A percentile compares a stretch with the other conserved stretches of the same genome.
Evolutionary conservation across 2,888 invertebrate species (phyloP).

Genomic region (Eutolmus rufibarbis): DNA sequence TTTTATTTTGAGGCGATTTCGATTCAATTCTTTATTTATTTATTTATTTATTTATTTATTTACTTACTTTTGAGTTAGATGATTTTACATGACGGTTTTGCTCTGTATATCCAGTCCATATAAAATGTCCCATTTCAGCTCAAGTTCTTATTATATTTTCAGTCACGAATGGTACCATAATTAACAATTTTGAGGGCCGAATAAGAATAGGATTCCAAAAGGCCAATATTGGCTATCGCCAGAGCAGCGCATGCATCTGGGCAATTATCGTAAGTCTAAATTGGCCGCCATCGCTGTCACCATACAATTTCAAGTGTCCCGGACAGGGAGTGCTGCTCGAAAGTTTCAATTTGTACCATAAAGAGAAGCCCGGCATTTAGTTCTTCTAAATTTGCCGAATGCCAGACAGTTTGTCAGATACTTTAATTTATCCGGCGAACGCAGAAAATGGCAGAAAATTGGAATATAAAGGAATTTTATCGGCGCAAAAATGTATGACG

Average conservation of each 20-base stretch:
- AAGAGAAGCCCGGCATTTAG: not conserved
- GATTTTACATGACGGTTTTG: not conserved
- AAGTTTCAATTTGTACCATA: not conserved
- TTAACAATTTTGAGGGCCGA: not conserved
- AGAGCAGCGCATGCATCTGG: not conserved
- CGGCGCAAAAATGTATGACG: constrained; percentile 12
- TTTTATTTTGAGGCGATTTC: too few species aligned
- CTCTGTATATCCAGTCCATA: not conserved
- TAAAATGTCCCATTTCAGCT: not conserved
- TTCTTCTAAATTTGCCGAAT: constrained; percentile 5
- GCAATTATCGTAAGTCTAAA: constrained; percentile 25
- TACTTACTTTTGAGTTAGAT: too few species aligned
- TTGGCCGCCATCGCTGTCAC: not conserved
- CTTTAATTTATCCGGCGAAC: not conserved
- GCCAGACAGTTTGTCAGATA: not conserved
- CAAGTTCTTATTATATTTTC: not conserved
- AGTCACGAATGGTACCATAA: not conserved
- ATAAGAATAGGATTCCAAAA: not conserved
- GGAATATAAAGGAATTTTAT: constrained; percentile 29
- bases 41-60: too few species aligned
- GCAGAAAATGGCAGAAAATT: constrained; percentile 20
- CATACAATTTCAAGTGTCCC: not conserved
- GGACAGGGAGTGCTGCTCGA: constrained; percentile 7
- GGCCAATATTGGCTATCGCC: not conserved
- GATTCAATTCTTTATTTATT: too few species aligned